phyloP scores from a whole-genome alignment of 1,140 invertebrate genomes.

The Odontomachus brunneus region DNA sequence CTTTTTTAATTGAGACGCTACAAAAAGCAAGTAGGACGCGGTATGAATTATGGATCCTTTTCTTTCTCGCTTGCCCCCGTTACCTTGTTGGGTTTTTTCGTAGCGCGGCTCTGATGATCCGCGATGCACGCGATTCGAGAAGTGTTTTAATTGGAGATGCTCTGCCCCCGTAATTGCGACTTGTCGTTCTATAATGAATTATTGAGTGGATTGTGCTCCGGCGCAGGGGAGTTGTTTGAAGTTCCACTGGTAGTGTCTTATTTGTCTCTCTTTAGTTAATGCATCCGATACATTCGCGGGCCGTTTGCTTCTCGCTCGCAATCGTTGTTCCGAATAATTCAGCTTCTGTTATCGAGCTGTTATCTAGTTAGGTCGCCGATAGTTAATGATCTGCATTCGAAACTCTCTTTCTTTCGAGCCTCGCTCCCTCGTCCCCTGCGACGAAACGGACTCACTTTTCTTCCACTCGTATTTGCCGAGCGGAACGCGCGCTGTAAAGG shows the following conservation, averaged over 20 bases:
- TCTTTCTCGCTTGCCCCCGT: slow-evolving; percentile 18
- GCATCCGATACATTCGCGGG: slow-evolving; percentile 3
- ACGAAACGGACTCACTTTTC: not conserved
- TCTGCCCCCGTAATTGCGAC: slow-evolving; percentile 62
- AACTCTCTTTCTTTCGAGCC: not conserved
- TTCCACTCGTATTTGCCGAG: not conserved
- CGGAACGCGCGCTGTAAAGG: not conserved
- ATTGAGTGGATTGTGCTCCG: slow-evolving; percentile 47
- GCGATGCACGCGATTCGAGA: slow-evolving; percentile 33
- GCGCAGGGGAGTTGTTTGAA: slow-evolving; percentile 51
- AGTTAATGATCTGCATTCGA: slow-evolving; percentile 19
- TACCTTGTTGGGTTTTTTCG: slow-evolving; percentile 15
- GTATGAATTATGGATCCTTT: slow-evolving; percentile 39
- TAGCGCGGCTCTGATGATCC: slow-evolving; percentile 13
- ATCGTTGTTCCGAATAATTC: slow-evolving; percentile 5
- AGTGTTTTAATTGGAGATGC: slow-evolving; percentile 62
- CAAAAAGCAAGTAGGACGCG: slow-evolving; percentile 9
- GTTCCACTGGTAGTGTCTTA: slow-evolving; percentile 31
- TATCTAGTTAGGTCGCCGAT: not conserved
- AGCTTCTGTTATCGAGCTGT: not conserved
- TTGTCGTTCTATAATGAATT: slow-evolving; percentile 63
- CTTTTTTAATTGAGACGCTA: slow-evolving; percentile 19
- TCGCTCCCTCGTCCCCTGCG: not conserved
- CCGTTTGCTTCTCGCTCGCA: slow-evolving; percentile 33
- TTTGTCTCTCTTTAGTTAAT: slow-evolving; percentile 55